phyloP scores from a whole-genome alignment of 1,140 invertebrate genomes.

The Drosophila prosaltans region DNA sequence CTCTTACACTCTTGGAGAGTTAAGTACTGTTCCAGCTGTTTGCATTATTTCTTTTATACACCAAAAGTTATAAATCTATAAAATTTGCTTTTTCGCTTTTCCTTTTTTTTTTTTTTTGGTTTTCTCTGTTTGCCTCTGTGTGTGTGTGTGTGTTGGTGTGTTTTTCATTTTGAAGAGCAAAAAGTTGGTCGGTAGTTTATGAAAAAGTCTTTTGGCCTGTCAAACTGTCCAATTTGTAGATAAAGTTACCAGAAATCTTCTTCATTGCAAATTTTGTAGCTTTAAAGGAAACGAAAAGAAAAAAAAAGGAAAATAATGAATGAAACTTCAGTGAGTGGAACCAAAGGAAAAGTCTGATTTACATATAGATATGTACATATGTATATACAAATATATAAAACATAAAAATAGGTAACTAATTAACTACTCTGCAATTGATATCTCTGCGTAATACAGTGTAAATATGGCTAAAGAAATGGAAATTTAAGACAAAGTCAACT shows the following conservation, averaged over 20 bases:
- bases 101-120: too few species aligned
- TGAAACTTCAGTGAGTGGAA: background rate
- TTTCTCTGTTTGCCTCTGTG: background rate
- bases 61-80: conserved; percentile 12
- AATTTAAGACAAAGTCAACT: too few species aligned
- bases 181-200: conserved; percentile 24
- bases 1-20: background rate
- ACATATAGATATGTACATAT: too few species aligned
- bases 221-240: conserved; percentile 31
- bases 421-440: too few species aligned
- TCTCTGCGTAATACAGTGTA: too few species aligned
- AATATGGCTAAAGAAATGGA: too few species aligned
- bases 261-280: background rate
- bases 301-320: background rate
- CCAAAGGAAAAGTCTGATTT: too few species aligned
- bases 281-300: background rate
- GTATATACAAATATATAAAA: too few species aligned
- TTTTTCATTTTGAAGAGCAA: conserved; percentile 21
- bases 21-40: background rate
- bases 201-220: conserved; percentile 27
- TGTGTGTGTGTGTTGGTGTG: background rate
- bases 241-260: conserved; percentile 17
- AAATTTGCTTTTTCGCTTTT: conserved; percentile 1
- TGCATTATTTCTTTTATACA: background rate
- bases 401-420: too few species aligned